These are phyloP conservation scores for Orthosia gracilis DNA, from an alignment of 2,888 invertebrate genomes.

Conservation along the genomic window DNA sequence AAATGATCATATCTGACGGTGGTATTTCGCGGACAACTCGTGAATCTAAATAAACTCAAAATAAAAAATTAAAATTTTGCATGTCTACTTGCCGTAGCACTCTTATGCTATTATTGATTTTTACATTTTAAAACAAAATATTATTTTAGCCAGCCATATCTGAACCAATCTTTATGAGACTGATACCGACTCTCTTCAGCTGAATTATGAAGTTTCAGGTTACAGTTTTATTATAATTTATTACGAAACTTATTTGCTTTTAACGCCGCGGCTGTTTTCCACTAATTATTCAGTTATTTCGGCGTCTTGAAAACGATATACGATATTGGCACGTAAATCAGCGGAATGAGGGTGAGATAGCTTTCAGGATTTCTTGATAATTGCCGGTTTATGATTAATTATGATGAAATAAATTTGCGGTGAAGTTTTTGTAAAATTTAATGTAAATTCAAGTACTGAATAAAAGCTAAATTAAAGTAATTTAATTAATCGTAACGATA, in stretches of 20 bases:
- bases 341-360: conserved; percentile 36
- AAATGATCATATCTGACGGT: no score
- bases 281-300: conserved; percentile 74
- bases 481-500: no score
- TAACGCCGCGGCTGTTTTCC: conserved; percentile 70
- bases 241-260: conserved; percentile 77
- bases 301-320: conserved; percentile 68
- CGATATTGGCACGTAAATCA: conserved; percentile 73
- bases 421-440: conserved; percentile 1
- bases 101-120: no score
- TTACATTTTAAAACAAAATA: conserved; percentile 4
- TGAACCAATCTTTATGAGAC: conserved; percentile 51
- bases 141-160: conserved; percentile 15
- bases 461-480: no score
- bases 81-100: no score
- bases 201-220: conserved; percentile 76
- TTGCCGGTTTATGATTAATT: conserved; percentile 51
- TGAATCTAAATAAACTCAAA: no score
- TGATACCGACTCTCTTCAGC: conserved; percentile 67
- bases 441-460: neutral
- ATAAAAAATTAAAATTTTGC: no score
- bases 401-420: conserved; percentile 1
- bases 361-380: conserved; percentile 40
- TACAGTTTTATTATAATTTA: conserved; percentile 79
- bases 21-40: no score